Conservation (phyloP, 2,888 invertebrate genomes). For the Trachelus stipa region DNA sequence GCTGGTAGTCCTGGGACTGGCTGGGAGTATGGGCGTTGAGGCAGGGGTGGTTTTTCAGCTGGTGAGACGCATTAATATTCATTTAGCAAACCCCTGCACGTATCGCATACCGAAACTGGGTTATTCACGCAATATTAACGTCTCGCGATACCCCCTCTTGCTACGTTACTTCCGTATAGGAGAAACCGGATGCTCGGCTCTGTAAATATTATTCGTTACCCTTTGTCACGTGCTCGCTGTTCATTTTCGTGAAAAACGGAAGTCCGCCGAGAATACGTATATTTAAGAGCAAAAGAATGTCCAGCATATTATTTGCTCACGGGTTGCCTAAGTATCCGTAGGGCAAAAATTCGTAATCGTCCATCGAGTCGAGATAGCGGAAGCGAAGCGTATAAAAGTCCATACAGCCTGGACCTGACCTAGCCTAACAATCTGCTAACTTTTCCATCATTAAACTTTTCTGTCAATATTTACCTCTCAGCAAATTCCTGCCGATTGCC, state of each 20-base stretch:
- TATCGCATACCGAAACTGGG: slow-evolving; percentile 43
- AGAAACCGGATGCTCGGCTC: not conserved
- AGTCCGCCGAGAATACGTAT: not conserved
- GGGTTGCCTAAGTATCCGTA: not conserved
- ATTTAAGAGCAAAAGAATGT: not conserved
- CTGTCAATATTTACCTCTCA: not conserved
- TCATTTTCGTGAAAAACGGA: not conserved
- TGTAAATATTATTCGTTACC: not conserved
- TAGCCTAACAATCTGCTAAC: not conserved
- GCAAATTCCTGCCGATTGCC: not conserved
- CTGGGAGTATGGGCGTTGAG: not conserved
- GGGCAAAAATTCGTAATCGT: too few relatives aligned
- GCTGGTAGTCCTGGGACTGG: not conserved
- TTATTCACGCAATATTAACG: slow-evolving; percentile 34
- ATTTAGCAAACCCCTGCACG: slow-evolving; percentile 48
- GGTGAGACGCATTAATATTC: slow-evolving; percentile 56
- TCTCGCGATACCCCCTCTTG: not conserved
- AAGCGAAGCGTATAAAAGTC: not conserved
- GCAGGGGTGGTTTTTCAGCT: not conserved
- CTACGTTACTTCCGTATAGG: not conserved
- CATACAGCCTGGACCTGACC: not conserved
- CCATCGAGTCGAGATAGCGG: not conserved
- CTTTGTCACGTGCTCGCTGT: not conserved
- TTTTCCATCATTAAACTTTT: not conserved
- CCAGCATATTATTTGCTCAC: not conserved